Evolutionary conservation across 1,140 invertebrate species (phyloP), one percentile per base, ranked within the genome.

Genomic region (Cylas formicarius): DNA sequence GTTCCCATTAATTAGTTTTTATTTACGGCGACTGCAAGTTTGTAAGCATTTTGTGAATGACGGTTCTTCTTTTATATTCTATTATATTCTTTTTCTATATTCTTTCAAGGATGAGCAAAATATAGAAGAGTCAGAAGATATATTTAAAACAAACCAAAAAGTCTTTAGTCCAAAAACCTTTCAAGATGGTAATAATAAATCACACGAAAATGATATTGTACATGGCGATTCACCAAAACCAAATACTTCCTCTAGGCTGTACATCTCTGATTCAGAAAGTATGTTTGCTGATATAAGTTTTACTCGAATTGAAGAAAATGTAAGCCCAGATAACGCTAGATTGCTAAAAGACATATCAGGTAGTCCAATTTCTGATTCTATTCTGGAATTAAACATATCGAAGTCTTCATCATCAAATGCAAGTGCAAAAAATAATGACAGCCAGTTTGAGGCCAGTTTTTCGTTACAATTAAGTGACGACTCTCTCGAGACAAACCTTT

Each of bases 381-480:
- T 45, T 16, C 14, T 47, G 20, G 35, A 47, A 23, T 24, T 33
- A 23, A 47, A 29, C 13, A 29, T 45, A 9, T 47, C 44, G 27
- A 18, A 26, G 8, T 47, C 44, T 21, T 34, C 36, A 17, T 17
- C 13, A 32, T 23, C 40, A 3, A 24, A 6, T 26, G 7, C 13
- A 4, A 20, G 19, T 10, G 24, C 20, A 19, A 27, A 29, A n/a
- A 29, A 24, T 24, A 31, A 53, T 45, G 23, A 50, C 10, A 53
- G 48, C 44, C 21, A 48, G 14, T 47, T 53, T 32, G 45, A 56
- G 18, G 48, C 53, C 7, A 56, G 51, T 33, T 39, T 48, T 34
- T 21, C 8, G 17, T 33, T 48, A 14, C 11, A 48, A 2, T 18
- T 36, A 8, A 36, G 34, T 22, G 34, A 36, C 26, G 34, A 21